Conservation (phyloP, 2,888 invertebrate species). For the Heliconius erato region DNA sequence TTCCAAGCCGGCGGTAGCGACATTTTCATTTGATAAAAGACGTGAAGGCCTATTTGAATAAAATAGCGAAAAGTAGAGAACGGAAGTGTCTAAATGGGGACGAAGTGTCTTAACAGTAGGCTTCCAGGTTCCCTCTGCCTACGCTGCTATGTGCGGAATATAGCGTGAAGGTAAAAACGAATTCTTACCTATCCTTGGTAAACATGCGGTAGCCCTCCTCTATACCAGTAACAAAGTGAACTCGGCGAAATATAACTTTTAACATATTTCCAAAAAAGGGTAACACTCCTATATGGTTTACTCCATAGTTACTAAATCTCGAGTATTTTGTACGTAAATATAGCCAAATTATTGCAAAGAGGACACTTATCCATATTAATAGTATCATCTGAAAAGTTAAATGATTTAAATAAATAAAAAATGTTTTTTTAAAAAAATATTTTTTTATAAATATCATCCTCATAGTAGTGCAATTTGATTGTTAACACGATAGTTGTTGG, state of each 20-base stretch:
- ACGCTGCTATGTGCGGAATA: too few relatives aligned
- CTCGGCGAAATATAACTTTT: conserved; percentile 52
- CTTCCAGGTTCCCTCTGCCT: too few relatives aligned
- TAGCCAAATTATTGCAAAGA: conserved; percentile 55
- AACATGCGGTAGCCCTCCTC: conserved; percentile 53
- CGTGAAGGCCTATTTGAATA: too few relatives aligned
- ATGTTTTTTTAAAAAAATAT: too few relatives aligned
- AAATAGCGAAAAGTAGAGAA: too few relatives aligned
- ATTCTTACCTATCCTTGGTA: conserved; percentile 2
- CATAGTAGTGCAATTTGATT: neutral
- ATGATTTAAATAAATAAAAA: neutral
- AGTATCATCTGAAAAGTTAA: conserved; percentile 55
- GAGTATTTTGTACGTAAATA: conserved; percentile 61
- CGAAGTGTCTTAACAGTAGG: too few relatives aligned
- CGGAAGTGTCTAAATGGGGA: too few relatives aligned
- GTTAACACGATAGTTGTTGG: neutral
- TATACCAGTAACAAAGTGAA: conserved; percentile 56
- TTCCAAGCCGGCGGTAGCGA: too few relatives aligned
- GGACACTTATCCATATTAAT: conserved; percentile 60
- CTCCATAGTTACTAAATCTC: conserved; percentile 59
- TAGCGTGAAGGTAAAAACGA: too few relatives aligned
- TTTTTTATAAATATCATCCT: too few relatives aligned
- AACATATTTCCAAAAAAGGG: conserved; percentile 68
- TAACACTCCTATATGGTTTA: conserved; percentile 60
- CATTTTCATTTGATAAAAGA: too few relatives aligned